Percentiles rank a stretch among this genome's conserved stretches.
Evolutionary conservation across 2,888 invertebrate species (phyloP).

Genomic region (Osmoderma eremita): DNA sequence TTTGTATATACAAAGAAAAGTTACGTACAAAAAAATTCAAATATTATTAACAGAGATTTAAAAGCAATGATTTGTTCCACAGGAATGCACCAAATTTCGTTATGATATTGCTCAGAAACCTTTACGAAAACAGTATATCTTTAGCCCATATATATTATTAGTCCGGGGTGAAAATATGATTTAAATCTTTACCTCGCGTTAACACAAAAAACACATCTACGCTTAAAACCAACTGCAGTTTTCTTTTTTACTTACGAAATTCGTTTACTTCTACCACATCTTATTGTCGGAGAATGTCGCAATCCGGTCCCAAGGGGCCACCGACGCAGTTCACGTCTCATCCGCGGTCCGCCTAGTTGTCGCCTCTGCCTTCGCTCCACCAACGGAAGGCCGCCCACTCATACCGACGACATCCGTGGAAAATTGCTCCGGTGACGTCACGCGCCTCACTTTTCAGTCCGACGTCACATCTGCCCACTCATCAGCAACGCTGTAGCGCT

Average conservation of each 20-base stretch:
- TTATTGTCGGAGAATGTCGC: slow-evolving; percentile 14
- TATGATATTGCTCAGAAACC: too few species aligned
- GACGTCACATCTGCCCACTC: slow-evolving; percentile 32
- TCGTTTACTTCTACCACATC: slow-evolving; percentile 26
- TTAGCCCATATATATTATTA: too few species aligned
- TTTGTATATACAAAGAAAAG: too few species aligned
- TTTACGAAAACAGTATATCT: too few species aligned
- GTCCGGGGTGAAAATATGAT: too few species aligned
- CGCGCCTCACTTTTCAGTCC: slow-evolving; percentile 32
- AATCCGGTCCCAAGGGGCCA: slow-evolving; percentile 24
- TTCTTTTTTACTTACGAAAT: background rate
- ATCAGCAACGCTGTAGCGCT: too few species aligned
- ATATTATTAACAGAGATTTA: too few species aligned
- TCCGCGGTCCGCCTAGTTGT: background rate
- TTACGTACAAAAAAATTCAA: too few species aligned
- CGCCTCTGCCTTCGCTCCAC: background rate
- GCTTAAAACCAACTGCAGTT: background rate
- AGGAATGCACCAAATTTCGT: too few species aligned
- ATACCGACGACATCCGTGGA: slow-evolving; percentile 9
- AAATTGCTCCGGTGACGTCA: slow-evolving; percentile 24
- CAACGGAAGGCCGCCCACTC: slow-evolving; percentile 13
- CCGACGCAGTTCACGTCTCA: background rate
- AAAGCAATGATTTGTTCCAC: too few species aligned
- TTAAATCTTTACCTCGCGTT: too few species aligned
- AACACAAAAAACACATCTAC: too few species aligned